Conservation (phyloP, 1,140 invertebrate genomes). For the Pseudoatta argentina region DNA sequence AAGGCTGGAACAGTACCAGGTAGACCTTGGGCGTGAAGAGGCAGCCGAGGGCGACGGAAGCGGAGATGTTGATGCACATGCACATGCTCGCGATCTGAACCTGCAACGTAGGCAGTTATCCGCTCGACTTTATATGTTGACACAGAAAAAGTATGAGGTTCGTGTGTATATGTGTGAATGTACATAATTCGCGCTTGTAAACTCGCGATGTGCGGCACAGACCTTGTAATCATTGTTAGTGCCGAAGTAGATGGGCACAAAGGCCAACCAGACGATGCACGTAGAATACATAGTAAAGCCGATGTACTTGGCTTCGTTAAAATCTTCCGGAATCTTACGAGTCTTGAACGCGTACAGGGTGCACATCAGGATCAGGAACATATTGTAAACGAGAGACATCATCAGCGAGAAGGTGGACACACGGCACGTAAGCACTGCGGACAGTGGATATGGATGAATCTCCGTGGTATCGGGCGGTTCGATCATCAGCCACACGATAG, state of each 20-base stretch:
- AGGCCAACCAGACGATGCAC: slow-evolving; percentile 92
- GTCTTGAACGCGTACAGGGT: slow-evolving; percentile 92
- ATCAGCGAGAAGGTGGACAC: slow-evolving; percentile 91
- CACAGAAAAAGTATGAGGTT: slow-evolving; percentile 38
- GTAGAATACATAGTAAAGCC: slow-evolving; percentile 93
- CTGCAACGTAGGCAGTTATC: slow-evolving; percentile 83
- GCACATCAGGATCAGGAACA: slow-evolving; percentile 91
- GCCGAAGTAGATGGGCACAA: slow-evolving; percentile 91
- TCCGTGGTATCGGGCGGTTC: slow-evolving; percentile 89
- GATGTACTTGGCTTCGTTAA: slow-evolving; percentile 91
- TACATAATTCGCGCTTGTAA: background rate
- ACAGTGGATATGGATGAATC: slow-evolving; percentile 87
- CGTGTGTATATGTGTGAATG: background rate
- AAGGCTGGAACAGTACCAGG: slow-evolving; percentile 91
- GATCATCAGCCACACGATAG: slow-evolving; percentile 90
- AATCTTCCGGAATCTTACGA: slow-evolving; percentile 91
- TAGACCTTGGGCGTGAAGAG: slow-evolving; percentile 93
- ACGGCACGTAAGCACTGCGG: slow-evolving; percentile 90
- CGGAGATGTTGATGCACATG: slow-evolving; percentile 93
- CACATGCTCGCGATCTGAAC: slow-evolving; percentile 93
- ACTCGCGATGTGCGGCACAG: slow-evolving; percentile 5
- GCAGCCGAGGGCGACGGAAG: slow-evolving; percentile 91
- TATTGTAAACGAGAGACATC: slow-evolving; percentile 92
- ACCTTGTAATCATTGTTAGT: slow-evolving; percentile 90
- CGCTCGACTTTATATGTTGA: slow-evolving; percentile 59